Percentiles rank a stretch among this genome's conserved stretches.
phyloP scores from a whole-genome alignment of 2,797 vertebrate species.

The Tragopan temminckii region DNA sequence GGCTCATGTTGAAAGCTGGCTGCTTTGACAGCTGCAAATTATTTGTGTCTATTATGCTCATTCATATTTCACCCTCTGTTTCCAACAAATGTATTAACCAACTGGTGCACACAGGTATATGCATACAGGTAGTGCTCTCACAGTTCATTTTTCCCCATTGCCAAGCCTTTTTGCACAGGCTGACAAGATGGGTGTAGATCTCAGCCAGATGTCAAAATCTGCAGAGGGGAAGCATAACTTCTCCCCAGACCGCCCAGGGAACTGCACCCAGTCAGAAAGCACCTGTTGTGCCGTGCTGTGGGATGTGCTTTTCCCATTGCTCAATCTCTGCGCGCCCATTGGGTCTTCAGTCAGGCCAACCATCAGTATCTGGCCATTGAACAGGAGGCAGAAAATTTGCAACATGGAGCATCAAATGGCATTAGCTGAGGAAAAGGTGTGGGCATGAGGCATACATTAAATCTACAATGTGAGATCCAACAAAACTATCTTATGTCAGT shows the following conservation, averaged over 20 bases:
- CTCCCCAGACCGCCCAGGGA: background rate
- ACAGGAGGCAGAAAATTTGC: background rate
- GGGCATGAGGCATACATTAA: background rate
- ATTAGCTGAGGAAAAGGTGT: background rate
- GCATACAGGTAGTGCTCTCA: background rate
- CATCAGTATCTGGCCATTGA: background rate
- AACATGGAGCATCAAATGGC: background rate
- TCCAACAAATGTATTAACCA: background rate
- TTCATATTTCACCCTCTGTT: background rate
- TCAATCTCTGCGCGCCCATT: background rate
- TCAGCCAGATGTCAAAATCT: background rate
- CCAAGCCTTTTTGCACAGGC: background rate
- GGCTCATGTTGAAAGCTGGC: background rate
- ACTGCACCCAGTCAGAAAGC: background rate
- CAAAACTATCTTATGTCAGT: background rate
- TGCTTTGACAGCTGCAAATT: background rate
- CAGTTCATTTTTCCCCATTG: background rate
- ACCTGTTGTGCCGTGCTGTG: background rate
- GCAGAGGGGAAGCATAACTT: background rate
- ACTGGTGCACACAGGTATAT: too few relatives aligned
- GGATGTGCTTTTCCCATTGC: background rate
- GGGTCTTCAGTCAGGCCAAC: background rate
- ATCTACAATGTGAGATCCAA: background rate
- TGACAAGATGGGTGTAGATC: background rate
- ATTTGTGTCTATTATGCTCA: fast-evolving